phyloP scores from a whole-genome alignment of 2,888 invertebrate species.

The Dascillus cervinus region DNA sequence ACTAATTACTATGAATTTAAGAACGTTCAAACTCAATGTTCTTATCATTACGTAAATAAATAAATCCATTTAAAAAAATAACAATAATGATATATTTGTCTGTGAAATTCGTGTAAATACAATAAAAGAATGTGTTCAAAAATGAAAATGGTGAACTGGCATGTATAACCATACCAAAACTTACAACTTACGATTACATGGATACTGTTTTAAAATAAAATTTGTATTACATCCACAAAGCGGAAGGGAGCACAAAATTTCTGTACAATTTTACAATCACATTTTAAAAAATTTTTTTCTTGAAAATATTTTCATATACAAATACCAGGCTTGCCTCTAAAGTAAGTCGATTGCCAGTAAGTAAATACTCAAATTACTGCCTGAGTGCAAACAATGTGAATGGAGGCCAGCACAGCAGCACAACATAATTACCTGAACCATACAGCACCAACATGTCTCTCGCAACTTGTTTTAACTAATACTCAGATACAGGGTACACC shows the following conservation, averaged over 20 bases:
- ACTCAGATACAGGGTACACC: too few species aligned
- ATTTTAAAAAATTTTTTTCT: too few species aligned
- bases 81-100: constrained; percentile 40
- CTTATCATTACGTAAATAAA: constrained; percentile 22
- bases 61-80: constrained; percentile 30
- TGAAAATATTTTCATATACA: constrained; percentile 15
- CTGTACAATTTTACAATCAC: too few species aligned
- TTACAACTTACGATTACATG: constrained; percentile 10
- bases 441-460: constrained; percentile 16
- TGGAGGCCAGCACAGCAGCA: constrained; percentile 53
- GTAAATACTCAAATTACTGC: constrained; percentile 26
- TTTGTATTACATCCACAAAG: constrained; percentile 31
- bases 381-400: constrained; percentile 84
- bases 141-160: constrained; percentile 22
- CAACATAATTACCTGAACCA: constrained; percentile 18
- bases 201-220: constrained; percentile 29
- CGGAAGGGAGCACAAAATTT: too few species aligned
- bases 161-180: constrained; percentile 39
- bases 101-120: constrained; percentile 38
- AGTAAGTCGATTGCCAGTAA: constrained; percentile 26
- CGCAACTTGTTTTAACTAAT: too few species aligned
- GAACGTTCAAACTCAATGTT: constrained; percentile 11
- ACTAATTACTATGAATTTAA: constrained; percentile 11
- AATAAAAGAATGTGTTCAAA: constrained; percentile 30
- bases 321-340: constrained; percentile 31